Evolutionary conservation across 2,797 vertebrate genomes (phyloP), one percentile per base, ranked within the genome.

Genomic region (Remorina albescens): DNA sequence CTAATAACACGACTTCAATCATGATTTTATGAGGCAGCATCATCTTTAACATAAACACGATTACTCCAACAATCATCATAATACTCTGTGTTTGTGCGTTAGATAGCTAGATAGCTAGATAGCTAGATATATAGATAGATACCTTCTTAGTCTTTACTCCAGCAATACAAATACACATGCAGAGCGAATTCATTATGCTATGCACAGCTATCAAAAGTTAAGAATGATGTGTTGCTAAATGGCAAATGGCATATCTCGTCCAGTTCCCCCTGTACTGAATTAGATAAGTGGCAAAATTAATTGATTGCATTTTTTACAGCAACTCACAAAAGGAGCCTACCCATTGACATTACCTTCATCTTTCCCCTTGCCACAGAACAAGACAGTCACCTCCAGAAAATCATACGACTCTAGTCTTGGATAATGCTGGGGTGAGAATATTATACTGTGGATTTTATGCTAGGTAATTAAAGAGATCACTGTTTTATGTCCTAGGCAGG

Each of bases 361-460:
- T 83, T 77, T 83, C 82, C 74, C 73, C 85, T 83, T 74, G 78
- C 68, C 84, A 59, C 67, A 25, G 69, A 10, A 54, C 56, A 19
- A 87, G 84, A 82, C 87, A 84, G 86, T 90, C 89, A 90, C 87
- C 88, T 90, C 87, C 71, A 81, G 74, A 88, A 72, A 86, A 88
- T 91, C 84, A 81, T 85, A 88, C 54, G 57, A 87, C 83, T 86
- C 73, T 78, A 68, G 78, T 85, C 85, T 72, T 77, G 77, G 90
- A 63, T 88, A 88, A 90, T 71, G 69, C 80, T 36, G 47, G 69
- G 84, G 80, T 87, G 88, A 91, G 81, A 83, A 76, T 87, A 80
- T 91, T 91, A 90, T 81, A 88, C 83, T 84, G 82, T 86, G 85
- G 80, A 76, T 92, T 93, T 93, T 91, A 92, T 91, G 84, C 78